Conservation (phyloP, 2,888 invertebrate species). For the Epirrhoe alternata region DNA sequence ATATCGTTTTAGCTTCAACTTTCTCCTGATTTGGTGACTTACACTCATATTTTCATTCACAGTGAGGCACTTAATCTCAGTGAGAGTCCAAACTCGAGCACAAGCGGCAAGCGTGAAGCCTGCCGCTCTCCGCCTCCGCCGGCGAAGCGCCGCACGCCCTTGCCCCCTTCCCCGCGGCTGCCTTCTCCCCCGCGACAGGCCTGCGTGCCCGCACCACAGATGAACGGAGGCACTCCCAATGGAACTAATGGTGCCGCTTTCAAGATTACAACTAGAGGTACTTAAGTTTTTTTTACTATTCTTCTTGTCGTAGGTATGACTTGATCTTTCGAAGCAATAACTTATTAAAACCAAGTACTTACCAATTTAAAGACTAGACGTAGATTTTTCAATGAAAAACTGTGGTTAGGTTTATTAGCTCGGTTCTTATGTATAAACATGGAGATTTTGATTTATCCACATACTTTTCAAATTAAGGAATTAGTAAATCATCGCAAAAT, state of each 20-base stretch:
- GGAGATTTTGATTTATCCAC: too few species aligned
- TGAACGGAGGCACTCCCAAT: constrained; percentile 47
- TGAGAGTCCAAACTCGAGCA: constrained; percentile 83
- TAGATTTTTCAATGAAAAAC: too few species aligned
- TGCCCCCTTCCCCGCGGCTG: constrained; percentile 63
- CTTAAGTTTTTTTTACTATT: not conserved
- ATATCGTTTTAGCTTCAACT: too few species aligned
- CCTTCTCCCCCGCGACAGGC: constrained; percentile 52
- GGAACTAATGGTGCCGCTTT: constrained; percentile 88
- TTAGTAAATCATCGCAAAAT: too few species aligned
- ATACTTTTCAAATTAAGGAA: too few species aligned
- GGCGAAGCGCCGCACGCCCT: constrained; percentile 82
- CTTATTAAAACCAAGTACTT: too few species aligned
- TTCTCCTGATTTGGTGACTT: too few species aligned
- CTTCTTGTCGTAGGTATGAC: not conserved
- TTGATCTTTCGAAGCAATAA: too few species aligned
- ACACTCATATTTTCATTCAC: constrained; percentile 39
- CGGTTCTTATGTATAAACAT: too few species aligned
- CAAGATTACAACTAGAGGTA: constrained; percentile 94
- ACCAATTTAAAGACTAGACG: too few species aligned
- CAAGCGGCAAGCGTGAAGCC: constrained; percentile 74
- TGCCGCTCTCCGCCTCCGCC: constrained; percentile 86
- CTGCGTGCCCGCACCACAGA: constrained; percentile 46
- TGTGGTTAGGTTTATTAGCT: too few species aligned
- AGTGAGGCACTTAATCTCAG: constrained; percentile 94